A percentile compares a stretch with the other conserved stretches of the same genome.
Conservation (phyloP, 2,888 invertebrate species). For the Andrena dorsata region DNA sequence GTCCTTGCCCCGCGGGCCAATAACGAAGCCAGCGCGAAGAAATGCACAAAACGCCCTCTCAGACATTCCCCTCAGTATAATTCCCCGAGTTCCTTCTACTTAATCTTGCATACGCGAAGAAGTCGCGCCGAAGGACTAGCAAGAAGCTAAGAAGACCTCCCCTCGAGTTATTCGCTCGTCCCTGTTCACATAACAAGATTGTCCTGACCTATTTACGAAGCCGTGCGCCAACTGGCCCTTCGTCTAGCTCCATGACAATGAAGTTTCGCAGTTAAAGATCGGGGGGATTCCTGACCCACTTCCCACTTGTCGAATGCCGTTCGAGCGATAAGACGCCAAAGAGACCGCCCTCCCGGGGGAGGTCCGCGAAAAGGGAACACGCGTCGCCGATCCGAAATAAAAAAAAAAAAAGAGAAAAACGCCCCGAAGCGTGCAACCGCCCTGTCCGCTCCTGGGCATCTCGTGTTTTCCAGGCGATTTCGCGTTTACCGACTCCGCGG, state of each 20-base stretch:
- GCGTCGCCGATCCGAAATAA: not conserved
- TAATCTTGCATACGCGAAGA: not conserved
- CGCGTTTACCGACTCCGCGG: conserved; percentile 16
- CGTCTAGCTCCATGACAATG: conserved; percentile 27
- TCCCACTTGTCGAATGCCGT: conserved; percentile 41
- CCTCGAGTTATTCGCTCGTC: not conserved
- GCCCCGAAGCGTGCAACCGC: not conserved
- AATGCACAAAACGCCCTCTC: not conserved
- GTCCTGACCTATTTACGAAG: conserved; percentile 47
- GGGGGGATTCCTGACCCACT: conserved; percentile 59
- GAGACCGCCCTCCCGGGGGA: not conserved
- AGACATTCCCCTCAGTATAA: not conserved
- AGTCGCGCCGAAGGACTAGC: not conserved
- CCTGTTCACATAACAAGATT: conserved; percentile 34
- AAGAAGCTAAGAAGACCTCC: too few relatives aligned
- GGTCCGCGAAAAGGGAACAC: conserved; percentile 20
- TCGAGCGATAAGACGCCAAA: conserved; percentile 39
- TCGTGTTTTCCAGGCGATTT: conserved; percentile 9
- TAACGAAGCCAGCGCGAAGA: not conserved
- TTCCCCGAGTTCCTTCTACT: not conserved
- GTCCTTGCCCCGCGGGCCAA: not conserved
- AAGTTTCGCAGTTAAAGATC: conserved; percentile 56
- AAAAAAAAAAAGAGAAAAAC: conserved; percentile 14
- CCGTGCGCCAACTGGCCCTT: conserved; percentile 16
- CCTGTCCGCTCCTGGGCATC: not conserved